Percentiles rank a stretch among this genome's conserved stretches.
Conservation (phyloP, 2,113 vertebrate genomes). For the Machaerirhynchus nigripectus region DNA sequence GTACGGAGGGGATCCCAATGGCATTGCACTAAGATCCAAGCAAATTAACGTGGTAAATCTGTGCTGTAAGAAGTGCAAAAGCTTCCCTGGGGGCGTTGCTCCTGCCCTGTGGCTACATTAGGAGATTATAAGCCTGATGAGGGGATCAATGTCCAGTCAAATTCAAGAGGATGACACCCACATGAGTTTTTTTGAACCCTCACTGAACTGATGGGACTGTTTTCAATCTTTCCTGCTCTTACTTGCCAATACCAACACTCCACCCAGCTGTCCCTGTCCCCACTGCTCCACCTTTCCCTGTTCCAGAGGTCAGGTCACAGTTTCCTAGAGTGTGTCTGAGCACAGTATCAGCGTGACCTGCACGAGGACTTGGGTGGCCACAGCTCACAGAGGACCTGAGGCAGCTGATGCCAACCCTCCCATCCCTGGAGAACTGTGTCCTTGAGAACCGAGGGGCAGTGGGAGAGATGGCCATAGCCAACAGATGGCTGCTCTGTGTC, state of each 20-base stretch:
- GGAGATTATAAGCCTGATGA: neutral
- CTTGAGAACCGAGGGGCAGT: neutral
- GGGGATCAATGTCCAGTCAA: neutral
- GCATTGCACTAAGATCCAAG: neutral
- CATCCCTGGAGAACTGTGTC: neutral
- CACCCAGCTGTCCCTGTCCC: no score
- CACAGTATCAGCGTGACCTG: neutral
- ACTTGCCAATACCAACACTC: neutral
- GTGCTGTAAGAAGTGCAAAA: neutral
- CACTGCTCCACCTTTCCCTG: neutral
- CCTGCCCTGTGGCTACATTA: neutral
- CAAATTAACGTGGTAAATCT: neutral
- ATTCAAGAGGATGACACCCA: neutral
- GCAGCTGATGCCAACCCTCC: neutral
- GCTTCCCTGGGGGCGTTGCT: neutral
- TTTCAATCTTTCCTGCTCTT: neutral
- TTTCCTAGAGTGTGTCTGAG: neutral
- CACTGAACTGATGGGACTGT: neutral
- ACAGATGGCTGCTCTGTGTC: neutral
- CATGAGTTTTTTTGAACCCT: neutral
- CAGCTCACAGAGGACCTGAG: neutral
- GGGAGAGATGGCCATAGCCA: neutral
- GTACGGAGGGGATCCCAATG: neutral
- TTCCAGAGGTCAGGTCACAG: neutral
- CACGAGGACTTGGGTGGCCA: neutral